Conservation (phyloP, 2,888 invertebrate species). For the Ectropis crepuscularia region DNA sequence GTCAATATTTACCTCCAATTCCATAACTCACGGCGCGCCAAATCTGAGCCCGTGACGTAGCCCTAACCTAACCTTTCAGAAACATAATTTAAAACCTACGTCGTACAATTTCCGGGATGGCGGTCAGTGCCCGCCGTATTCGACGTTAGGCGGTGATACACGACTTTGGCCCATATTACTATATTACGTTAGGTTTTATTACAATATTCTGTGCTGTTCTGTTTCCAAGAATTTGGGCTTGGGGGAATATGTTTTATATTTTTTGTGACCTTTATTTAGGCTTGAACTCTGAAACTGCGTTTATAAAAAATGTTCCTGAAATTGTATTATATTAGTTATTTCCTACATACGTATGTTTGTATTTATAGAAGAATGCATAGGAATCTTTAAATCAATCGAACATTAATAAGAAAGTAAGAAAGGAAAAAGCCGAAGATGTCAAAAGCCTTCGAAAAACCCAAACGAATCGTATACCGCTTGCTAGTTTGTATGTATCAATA, state of each 20-base stretch:
- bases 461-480: too few species aligned
- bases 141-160: constrained; percentile 16
- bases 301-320: too few species aligned
- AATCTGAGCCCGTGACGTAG: constrained; percentile 10
- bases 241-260: constrained; percentile 11
- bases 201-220: constrained; percentile 14
- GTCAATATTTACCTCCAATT: background rate
- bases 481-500: too few species aligned
- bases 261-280: constrained; percentile 2
- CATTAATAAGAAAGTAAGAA: too few species aligned
- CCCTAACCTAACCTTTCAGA: constrained; percentile 21
- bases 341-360: too few species aligned
- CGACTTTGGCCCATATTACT: constrained; percentile 16
- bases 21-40: background rate
- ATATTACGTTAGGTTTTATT: constrained; percentile 12
- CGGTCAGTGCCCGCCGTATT: constrained; percentile 22
- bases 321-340: background rate
- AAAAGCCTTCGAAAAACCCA: too few species aligned
- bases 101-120: constrained; percentile 28
- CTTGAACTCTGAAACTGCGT: background rate
- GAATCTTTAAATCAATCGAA: too few species aligned
- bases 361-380: too few species aligned
- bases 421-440: too few species aligned
- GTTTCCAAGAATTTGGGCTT: constrained; percentile 2
- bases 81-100: constrained; percentile 30